Evolutionary conservation across 2,113 vertebrate species (phyloP), one percentile per base, ranked within the genome.

Genomic region (Atrichornis clamosus): DNA sequence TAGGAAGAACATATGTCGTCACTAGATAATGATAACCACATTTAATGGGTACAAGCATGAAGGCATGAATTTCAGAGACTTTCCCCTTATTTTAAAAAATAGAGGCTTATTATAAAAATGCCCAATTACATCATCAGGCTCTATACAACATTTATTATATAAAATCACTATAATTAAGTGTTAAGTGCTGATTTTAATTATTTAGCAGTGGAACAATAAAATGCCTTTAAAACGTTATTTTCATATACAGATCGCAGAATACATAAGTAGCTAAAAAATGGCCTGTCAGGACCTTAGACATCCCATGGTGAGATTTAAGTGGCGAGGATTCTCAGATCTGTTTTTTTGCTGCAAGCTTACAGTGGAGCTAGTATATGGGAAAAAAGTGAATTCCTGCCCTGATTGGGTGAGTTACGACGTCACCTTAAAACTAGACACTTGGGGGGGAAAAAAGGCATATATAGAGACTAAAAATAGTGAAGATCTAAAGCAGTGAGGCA

Each of bases 141-240:
- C 14, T 68, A 21, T 4, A 78, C 26, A 87, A 65, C 63, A 94
- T 90, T 93, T 68, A 89, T 86, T 21, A 64, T 22, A 26, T 28
- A 92, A 96, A 94, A 90, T 56, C 39, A 88, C 83, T 78, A 60
- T 74, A 84, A 96, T 92, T 89, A 92, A 90, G 77, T n/a, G 12
- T 44, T 81, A 92, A 78, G 39, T 84, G 44, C 53, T 72, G 56
- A 81, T 65, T 88, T 89, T 22, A 90, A 52, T 86, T 94, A 92
- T 89, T 94, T 78, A 90, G 67, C 60, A 69, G 67, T 35, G 41
- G 27, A 90, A 26, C 56, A 84, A 80, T 91, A 94, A 91, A 93
- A 72, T 59, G 53, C 20, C 37, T 89, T 86, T 63, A 70, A 83
- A 87, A 70, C 0, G 3, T 49, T 86, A 83, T 77, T 93, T 95